Conservation (phyloP, 2,113 vertebrate species). For the Porphyrio hochstetteri region DNA sequence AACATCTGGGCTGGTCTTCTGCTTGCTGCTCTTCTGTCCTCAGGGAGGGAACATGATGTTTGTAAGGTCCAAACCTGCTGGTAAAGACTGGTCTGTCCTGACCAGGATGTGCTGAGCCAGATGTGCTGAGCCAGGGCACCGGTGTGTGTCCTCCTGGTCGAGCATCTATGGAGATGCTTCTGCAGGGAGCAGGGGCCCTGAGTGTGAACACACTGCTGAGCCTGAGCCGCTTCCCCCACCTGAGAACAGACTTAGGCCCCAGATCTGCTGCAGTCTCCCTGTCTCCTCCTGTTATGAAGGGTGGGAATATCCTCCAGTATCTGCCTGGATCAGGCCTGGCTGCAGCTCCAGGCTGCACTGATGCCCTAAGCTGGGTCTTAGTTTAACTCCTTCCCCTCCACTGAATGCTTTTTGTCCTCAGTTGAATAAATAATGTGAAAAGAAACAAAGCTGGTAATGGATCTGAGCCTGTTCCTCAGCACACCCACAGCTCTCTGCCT, state of each 20-base stretch:
- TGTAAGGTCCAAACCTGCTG: neutral
- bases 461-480: accelerated
- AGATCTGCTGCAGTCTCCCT: accelerated
- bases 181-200: neutral
- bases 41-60: neutral
- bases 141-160: accelerated
- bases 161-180: neutral
- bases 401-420: neutral
- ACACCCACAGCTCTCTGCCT: neutral
- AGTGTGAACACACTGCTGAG: accelerated
- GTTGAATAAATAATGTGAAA: neutral
- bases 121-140: neutral
- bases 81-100: neutral
- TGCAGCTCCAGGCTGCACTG: neutral
- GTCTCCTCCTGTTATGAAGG: neutral
- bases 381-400: neutral
- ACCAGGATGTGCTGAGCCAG: accelerated
- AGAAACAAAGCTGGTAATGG: neutral
- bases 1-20: accelerated
- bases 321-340: neutral
- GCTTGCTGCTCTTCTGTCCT: neutral
- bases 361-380: neutral
- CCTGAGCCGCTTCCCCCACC: accelerated
- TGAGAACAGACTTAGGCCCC: accelerated
- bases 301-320: neutral